phyloP scores from a whole-genome alignment of 2,797 vertebrate genomes.

The Lateolabrax maculatus region DNA sequence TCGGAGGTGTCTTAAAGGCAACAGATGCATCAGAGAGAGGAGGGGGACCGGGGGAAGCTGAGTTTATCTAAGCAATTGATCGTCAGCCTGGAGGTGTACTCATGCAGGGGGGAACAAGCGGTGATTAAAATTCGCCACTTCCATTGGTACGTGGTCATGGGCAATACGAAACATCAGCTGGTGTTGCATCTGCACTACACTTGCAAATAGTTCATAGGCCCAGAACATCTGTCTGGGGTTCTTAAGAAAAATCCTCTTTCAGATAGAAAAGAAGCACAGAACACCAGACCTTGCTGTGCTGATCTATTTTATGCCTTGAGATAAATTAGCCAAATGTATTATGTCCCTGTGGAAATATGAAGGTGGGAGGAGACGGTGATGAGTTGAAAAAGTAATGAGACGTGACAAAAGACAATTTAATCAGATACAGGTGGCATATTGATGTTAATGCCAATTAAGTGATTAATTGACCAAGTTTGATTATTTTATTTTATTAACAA shows the following conservation, averaged over 20 bases:
- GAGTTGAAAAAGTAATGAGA: constrained; percentile 66
- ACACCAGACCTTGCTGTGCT: constrained; percentile 1
- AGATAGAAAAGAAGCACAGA: neutral
- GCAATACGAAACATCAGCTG: neutral
- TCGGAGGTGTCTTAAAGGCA: neutral
- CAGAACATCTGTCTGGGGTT: too few relatives aligned
- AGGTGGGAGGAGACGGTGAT: constrained; percentile 40
- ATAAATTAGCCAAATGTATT: constrained; percentile 45
- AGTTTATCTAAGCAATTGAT: neutral
- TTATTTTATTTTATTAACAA: constrained; percentile 64
- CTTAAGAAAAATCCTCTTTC: too few relatives aligned
- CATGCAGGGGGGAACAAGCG: neutral
- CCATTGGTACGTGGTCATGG: neutral
- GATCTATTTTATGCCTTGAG: constrained; percentile 28
- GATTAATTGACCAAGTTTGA: constrained; percentile 60
- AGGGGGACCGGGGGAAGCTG: neutral
- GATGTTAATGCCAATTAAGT: constrained; percentile 57
- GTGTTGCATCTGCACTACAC: neutral
- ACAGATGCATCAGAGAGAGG: neutral
- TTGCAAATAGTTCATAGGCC: neutral
- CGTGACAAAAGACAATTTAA: constrained; percentile 61
- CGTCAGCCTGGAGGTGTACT: neutral
- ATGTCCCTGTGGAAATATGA: constrained; percentile 51
- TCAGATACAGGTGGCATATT: constrained; percentile 64
- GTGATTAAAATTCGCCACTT: neutral